Base-by-base conservation (phyloP, 2,797 vertebrate genomes). In the Carcharodon carcharias region DNA sequence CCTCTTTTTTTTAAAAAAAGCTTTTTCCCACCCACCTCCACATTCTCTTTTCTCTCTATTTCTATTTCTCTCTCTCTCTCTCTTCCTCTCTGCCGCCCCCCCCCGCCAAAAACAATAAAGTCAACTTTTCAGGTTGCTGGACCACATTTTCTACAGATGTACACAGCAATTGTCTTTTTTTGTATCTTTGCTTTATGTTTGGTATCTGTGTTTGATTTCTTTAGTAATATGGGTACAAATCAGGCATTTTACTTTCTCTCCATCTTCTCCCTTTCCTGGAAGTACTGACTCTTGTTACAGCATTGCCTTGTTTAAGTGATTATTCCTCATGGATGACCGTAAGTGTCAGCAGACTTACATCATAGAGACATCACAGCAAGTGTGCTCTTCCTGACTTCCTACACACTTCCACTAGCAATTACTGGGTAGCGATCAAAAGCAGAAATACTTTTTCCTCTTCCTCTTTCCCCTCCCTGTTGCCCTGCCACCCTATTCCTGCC, bases 101-200 rank as follows among this genome's bases (percentile, higher is more conserved):
- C 85, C 45, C 9, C 58, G 2, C 58, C 58, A 61, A 61, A 61
- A 50, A 50, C 63, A 89, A 89, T 89, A 58, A 89, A 89, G 54
- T 56, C 26, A 58, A 31, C 56, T 61, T 89, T 89, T 89, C 28
- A 35, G 35, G 88, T 89, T 89, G 54, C 54, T 91, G 56, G 56
- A 91, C 35, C 58, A 91, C 56, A 91, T 91, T 91, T 91, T 91
- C 88, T 63, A 93, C 91, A 93, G 65, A 65, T 93, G 35, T 61
- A 65, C 63, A n/a, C 23, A n/a, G 58, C 58, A n/a, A 14, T 91
- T 16, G 28, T n/a, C 31, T 35, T n/a, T 4, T 93, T 65, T 65
- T 63, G 21, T 21, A 65, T 88, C 56, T 82, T 31, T 89, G 54
- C 88, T 89, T 40, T 65, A 6, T 40, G 61, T 93, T 40, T 93